Evolutionary conservation across 2,113 vertebrate genomes (phyloP).

Genomic region (Pterophyllum scalare): DNA sequence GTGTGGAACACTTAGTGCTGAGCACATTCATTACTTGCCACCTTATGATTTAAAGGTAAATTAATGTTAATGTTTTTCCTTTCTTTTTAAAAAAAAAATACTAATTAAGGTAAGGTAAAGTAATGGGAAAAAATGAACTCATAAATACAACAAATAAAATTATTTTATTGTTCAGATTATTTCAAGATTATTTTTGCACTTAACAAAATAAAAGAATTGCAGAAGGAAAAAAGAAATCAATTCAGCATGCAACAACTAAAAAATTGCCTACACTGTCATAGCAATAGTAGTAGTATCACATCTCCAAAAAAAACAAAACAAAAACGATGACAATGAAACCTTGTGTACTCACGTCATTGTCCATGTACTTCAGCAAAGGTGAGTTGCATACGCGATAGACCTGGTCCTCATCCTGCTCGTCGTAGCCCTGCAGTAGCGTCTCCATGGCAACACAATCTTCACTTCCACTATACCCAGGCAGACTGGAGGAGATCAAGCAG

Average conservation of each 20-base stretch:
- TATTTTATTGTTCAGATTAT: not conserved
- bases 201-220: not conserved
- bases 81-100: no score
- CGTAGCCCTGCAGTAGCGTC: conserved; percentile 92
- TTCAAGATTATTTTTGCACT: not conserved
- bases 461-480: conserved; percentile 94
- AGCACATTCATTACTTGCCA: not conserved
- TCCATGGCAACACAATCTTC: conserved; percentile 93
- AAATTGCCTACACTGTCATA: no score
- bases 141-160: not conserved
- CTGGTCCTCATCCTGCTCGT: conserved; percentile 96
- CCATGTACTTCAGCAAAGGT: conserved; percentile 98
- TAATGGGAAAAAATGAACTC: not conserved
- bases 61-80: no score
- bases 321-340: not conserved
- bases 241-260: no score
- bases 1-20: not conserved
- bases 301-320: no score
- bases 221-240: not conserved
- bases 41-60: not conserved
- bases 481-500: conserved; percentile 77
- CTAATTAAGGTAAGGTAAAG: no score
- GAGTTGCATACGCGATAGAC: conserved; percentile 92
- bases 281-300: not conserved
- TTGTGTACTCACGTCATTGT: conserved; percentile 92